Base-by-base conservation (phyloP, 2,797 vertebrate genomes). In the Sitta carolinensis region DNA sequence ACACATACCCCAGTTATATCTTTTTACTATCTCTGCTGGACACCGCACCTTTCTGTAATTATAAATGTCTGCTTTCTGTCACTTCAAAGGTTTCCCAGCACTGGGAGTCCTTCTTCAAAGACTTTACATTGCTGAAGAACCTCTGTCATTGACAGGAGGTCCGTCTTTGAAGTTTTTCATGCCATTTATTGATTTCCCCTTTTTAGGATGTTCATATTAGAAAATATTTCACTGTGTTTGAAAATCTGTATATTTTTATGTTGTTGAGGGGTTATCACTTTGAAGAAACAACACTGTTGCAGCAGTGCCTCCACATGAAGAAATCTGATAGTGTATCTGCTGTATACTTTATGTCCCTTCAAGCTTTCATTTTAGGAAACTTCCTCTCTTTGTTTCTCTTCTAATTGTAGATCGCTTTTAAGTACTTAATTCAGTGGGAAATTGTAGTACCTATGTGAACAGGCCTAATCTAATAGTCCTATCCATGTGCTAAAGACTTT, bases 51-150 rank as follows among this genome's bases (percentile, higher is more conserved):
- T 98, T 98, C 97, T 97, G 92, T 98, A 98, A 98, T 98, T 98
- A 98, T 98, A 98, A 98, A 98, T 98, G 98, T 98, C 98, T 98
- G 98, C 98, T 98, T 98, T 97, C 97, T 98, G 98, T 97, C 98
- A 98, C 98, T 98, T 98, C 98, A 98, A 98, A 98, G 98, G 73
- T 96, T 98, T 98, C 97, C 96, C 97, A 98, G 97, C 98, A 87
- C 98, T 98, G 97, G 98, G 98, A 98, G 97, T 97, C 97, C 97
- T 98, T 97, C 98, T 98, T 98, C 98, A 98, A 98, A 98, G 98
- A 97, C 96, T 97, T 97, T 92, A 96, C 98, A 96, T 97, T 8
- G 91, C 97, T 97, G 97, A 98, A 97, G 97, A 98, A 97, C 97
- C 96, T 98, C 97, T 98, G 98, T 98, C 98, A 98, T 98, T 98